phyloP scores from a whole-genome alignment of 2,113 vertebrate genomes.

The Muscicapa adusta region DNA sequence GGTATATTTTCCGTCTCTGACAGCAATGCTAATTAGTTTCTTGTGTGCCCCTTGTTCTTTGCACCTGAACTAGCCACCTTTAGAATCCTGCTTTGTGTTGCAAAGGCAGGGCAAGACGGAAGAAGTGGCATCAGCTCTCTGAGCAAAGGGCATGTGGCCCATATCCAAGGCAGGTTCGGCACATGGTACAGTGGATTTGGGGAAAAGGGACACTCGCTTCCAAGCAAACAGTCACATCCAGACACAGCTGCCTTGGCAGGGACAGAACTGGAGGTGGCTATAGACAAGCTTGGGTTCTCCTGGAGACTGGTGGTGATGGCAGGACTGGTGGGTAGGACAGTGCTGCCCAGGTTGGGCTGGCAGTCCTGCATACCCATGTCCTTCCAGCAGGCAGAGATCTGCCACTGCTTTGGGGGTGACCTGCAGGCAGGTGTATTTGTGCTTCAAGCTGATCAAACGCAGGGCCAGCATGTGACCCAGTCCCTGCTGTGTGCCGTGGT shows the following conservation, averaged over 20 bases:
- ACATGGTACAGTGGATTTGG: background rate
- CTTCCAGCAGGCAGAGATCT: background rate
- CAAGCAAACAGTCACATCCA: background rate
- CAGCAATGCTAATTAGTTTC: background rate
- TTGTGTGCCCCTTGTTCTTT: background rate
- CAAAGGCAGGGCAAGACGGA: background rate
- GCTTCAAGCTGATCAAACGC: background rate
- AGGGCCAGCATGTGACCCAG: no score
- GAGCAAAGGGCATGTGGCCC: background rate
- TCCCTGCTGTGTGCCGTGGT: background rate
- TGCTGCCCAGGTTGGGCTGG: background rate
- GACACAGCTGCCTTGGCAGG: background rate
- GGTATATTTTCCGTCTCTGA: background rate
- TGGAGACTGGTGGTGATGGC: background rate
- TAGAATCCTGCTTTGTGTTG: background rate
- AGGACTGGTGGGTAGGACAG: background rate
- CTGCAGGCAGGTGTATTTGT: accelerated
- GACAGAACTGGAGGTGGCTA: background rate
- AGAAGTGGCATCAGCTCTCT: background rate
- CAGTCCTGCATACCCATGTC: background rate
- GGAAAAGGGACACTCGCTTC: background rate
- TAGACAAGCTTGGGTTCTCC: background rate
- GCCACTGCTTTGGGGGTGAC: background rate
- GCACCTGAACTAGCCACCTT: background rate
- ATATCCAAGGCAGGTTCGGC: background rate